Evolutionary conservation across 2,113 vertebrate species (phyloP).

Genomic region (Paralichthys olivaceus): DNA sequence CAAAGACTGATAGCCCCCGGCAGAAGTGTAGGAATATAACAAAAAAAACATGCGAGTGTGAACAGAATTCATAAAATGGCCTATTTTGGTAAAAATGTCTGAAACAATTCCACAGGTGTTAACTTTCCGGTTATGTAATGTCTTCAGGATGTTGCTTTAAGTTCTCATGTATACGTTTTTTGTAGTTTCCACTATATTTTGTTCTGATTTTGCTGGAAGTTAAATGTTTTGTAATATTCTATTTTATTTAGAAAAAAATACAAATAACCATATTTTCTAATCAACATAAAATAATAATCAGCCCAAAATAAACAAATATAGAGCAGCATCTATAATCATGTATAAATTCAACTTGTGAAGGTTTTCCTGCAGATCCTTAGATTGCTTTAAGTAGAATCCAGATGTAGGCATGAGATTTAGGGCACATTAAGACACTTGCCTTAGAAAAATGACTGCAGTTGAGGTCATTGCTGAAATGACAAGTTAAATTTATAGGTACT

Average conservation of each 20-base stretch:
- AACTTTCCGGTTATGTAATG: slow-evolving; percentile 11
- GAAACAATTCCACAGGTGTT: not conserved
- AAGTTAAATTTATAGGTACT: not conserved
- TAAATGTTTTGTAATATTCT: not conserved
- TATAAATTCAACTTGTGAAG: not conserved
- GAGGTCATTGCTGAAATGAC: slow-evolving; percentile 1
- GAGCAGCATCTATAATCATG: not conserved
- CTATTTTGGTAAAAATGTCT: not conserved
- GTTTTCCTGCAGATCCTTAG: not conserved
- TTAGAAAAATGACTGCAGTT: not conserved
- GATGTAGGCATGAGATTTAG: not conserved
- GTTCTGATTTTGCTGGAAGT: not conserved
- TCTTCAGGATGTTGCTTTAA: not conserved
- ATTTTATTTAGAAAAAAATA: not conserved
- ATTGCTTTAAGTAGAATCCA: not conserved
- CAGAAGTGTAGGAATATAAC: not conserved
- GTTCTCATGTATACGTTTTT: not conserved
- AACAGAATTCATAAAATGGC: not conserved
- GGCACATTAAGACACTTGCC: not conserved
- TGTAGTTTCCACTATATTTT: not conserved
- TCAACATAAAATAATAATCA: not conserved
- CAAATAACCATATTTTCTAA: not conserved
- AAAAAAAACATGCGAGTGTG: not conserved
- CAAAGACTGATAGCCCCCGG: slow-evolving; percentile 48
- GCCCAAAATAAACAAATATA: not conserved